Evolutionary conservation across 2,888 invertebrate genomes (phyloP).

Genomic region (Sphecodes monilicornis): DNA sequence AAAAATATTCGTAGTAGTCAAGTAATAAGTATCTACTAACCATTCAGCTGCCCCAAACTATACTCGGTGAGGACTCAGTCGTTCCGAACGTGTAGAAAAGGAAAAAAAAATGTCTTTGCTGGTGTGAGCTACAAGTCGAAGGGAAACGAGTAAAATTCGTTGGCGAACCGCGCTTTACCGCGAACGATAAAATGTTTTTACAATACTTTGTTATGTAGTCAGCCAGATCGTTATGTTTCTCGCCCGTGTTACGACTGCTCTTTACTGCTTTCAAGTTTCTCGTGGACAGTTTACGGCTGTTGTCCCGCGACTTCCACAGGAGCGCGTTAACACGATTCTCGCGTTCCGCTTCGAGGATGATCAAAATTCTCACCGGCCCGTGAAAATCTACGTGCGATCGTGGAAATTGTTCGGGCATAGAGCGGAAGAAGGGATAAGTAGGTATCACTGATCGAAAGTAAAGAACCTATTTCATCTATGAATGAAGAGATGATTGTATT

Average conservation of each 20-base stretch:
- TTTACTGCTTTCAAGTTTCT: slow-evolving; percentile 76
- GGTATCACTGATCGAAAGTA: background rate
- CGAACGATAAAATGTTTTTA: slow-evolving; percentile 51
- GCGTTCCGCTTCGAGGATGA: background rate
- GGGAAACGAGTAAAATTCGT: slow-evolving; percentile 47
- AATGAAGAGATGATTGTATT: background rate
- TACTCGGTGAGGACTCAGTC: background rate
- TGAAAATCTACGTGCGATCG: background rate
- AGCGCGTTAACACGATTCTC: slow-evolving; percentile 20
- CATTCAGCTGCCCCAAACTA: background rate
- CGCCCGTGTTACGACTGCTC: slow-evolving; percentile 65
- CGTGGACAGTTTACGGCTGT: slow-evolving; percentile 74
- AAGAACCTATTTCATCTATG: background rate
- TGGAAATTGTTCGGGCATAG: background rate
- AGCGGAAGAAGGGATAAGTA: background rate
- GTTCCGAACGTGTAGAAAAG: slow-evolving; percentile 8
- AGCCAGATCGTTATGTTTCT: slow-evolving; percentile 41
- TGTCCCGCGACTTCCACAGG: slow-evolving; percentile 42
- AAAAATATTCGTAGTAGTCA: background rate
- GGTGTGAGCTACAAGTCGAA: slow-evolving; percentile 3
- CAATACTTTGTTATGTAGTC: slow-evolving; percentile 51
- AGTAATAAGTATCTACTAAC: background rate
- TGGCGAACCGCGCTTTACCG: slow-evolving; percentile 21
- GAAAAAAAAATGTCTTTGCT: slow-evolving; percentile 6
- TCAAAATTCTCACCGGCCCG: slow-evolving; percentile 24